Base-by-base conservation (phyloP, 2,113 vertebrate species). In the Vulpes ferrilata region DNA sequence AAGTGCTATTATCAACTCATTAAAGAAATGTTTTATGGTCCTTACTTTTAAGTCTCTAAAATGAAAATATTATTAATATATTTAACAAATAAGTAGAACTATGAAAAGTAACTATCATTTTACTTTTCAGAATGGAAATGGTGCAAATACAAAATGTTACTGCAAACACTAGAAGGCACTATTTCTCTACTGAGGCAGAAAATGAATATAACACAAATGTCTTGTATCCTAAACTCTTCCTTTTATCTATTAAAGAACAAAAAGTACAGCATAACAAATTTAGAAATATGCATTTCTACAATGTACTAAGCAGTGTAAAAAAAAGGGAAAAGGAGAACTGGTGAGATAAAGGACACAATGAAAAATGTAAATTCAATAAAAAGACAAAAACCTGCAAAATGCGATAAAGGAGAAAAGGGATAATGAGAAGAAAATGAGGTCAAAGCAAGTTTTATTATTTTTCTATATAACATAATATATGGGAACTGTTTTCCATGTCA, bases 81-180 rank as follows among this genome's bases (percentile, higher is more conserved):
- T 53, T 62, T 81, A 87, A 85, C 35, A 90, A 80, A 95, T 38
- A 84, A 5, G 9, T 69, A 96, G 48, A 90, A 79, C 55, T 88
- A 94, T 3, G 74, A 87, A 94, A 90, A 16, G 25, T 55, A 67
- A 65, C 81, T 71, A 51, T 65, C 53, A 23, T 92, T 93, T 93
- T 81, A 71, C 53, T 85, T 93, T 95, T 92, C 62, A 62, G 78
- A 78, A 57, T 83, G 16, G 23, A 67, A 93, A 89, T 69, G 38
- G 69, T 95, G 20, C 30, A 76, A 96, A 60, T 90, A 85, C 7
- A 83, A 92, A 92, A 59, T 48, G 5, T 81, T 88, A 43, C 32
- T 96, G 9, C 88, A 90, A 96, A 96, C 85, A 96, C 94, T 96
- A 97, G 97, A 97, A 97, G 95, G 94, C 95, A 96, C 94, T 94